phyloP scores from a whole-genome alignment of 2,113 vertebrate genomes.

The Corythornis madagascariensis region DNA sequence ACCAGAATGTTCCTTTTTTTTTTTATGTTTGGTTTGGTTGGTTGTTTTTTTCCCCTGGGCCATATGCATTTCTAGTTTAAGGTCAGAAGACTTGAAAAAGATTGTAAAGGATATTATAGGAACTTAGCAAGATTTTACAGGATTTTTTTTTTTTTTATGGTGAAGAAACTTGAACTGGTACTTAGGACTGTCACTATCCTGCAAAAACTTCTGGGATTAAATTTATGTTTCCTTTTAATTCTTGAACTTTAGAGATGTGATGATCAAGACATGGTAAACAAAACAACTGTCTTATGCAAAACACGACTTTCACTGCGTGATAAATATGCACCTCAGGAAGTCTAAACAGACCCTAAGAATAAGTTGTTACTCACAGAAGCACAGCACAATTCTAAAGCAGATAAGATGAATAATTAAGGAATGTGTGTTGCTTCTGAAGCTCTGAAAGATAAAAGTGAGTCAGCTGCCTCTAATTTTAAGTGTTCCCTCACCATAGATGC shows the following conservation, averaged over 20 bases:
- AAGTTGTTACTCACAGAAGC: background rate
- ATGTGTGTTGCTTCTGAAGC: background rate
- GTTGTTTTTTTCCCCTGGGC: background rate
- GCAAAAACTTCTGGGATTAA: background rate
- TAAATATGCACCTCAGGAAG: background rate
- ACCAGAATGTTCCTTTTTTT: background rate
- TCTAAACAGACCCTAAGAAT: background rate
- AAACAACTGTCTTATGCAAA: background rate
- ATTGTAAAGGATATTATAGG: background rate
- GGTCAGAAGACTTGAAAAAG: background rate
- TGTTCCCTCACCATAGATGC: background rate
- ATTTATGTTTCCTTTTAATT: background rate
- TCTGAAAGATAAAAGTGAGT: background rate
- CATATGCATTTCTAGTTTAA: background rate
- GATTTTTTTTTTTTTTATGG: background rate
- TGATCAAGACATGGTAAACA: background rate
- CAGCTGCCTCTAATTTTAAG: background rate
- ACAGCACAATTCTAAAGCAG: background rate
- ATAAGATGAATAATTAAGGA: background rate
- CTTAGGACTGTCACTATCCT: background rate
- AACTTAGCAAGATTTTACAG: background rate
- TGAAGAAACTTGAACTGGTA: background rate
- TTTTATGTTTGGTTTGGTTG: too few relatives aligned
- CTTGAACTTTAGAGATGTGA: background rate
- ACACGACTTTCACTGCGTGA: background rate